phyloP scores from a whole-genome alignment of 2,888 invertebrate species.

The Sialis lutaria region DNA sequence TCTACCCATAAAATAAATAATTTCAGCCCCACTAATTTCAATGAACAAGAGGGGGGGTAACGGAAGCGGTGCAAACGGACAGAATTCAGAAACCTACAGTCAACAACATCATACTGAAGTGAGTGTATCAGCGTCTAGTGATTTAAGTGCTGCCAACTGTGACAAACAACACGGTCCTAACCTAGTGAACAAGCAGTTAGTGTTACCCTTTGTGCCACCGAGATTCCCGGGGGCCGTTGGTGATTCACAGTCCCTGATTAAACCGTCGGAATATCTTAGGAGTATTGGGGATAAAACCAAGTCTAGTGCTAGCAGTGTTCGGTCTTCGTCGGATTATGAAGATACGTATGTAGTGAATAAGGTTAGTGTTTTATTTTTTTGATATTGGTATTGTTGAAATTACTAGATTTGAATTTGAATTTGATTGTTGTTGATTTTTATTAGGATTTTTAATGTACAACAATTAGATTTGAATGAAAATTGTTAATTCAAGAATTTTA shows the following conservation, averaged over 20 bases:
- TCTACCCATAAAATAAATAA: no score
- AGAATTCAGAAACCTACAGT: slow-evolving; percentile 11
- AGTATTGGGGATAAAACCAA: slow-evolving; percentile 53
- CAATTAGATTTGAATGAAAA: no score
- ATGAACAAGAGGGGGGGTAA: neutral
- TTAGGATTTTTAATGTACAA: no score
- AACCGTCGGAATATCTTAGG: slow-evolving; percentile 80
- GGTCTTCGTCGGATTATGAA: slow-evolving; percentile 23
- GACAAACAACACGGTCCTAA: slow-evolving; percentile 31
- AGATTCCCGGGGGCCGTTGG: slow-evolving; percentile 52
- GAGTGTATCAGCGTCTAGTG: slow-evolving; percentile 25
- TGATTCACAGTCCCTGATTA: slow-evolving; percentile 68
- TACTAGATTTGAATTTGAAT: no score
- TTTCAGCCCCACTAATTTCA: no score
- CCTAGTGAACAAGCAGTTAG: slow-evolving; percentile 72
- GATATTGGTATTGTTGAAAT: no score
- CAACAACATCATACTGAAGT: slow-evolving; percentile 17
- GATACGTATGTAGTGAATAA: slow-evolving; percentile 14
- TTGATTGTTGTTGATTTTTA: no score
- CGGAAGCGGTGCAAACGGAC: slow-evolving; percentile 25
- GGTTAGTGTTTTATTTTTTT: neutral
- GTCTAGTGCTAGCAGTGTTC: slow-evolving; percentile 29
- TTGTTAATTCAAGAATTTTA: no score
- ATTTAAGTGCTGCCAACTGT: slow-evolving; percentile 26
- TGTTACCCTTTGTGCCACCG: slow-evolving; percentile 78